Percentiles rank a stretch among this genome's conserved stretches.
phyloP scores from a whole-genome alignment of 2,888 invertebrate genomes.

The Tortricodes alternella region DNA sequence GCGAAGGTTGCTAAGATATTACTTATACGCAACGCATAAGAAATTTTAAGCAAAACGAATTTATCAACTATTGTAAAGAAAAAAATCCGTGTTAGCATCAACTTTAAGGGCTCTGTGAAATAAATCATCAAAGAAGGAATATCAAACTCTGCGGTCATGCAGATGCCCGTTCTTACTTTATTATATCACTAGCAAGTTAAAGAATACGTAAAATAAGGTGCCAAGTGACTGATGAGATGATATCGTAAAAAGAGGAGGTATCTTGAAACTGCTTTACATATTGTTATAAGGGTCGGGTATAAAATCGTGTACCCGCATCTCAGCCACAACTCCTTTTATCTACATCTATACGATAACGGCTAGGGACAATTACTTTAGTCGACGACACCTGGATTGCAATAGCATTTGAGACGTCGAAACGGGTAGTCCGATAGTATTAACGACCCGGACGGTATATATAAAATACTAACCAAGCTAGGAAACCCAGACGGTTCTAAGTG shows the following conservation, averaged over 20 bases:
- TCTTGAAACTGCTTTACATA: constrained; percentile 5
- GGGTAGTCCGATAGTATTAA: background rate
- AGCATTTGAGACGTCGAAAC: constrained; percentile 6
- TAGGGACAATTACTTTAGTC: background rate
- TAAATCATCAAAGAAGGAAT: too few relatives aligned
- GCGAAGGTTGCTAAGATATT: too few relatives aligned
- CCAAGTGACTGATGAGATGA: background rate
- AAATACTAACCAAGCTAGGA: constrained; percentile 17
- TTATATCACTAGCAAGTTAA: constrained; percentile 4
- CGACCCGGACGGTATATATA: background rate
- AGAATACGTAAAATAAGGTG: constrained; percentile 19
- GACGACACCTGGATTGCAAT: constrained; percentile 2
- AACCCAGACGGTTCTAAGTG: background rate
- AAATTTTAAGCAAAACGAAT: too few relatives aligned
- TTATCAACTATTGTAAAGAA: too few relatives aligned
- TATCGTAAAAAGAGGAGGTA: constrained; percentile 3
- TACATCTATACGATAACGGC: constrained; percentile 1
- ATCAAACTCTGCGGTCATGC: background rate
- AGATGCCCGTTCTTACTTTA: background rate
- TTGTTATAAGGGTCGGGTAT: constrained; percentile 16
- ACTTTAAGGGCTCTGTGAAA: too few relatives aligned
- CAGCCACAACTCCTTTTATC: constrained; percentile 16
- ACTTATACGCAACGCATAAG: too few relatives aligned
- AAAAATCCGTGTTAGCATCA: too few relatives aligned
- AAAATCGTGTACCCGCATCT: constrained; percentile 9